Conservation (phyloP, 2,888 invertebrate genomes). For the Drosophila formosana region DNA sequence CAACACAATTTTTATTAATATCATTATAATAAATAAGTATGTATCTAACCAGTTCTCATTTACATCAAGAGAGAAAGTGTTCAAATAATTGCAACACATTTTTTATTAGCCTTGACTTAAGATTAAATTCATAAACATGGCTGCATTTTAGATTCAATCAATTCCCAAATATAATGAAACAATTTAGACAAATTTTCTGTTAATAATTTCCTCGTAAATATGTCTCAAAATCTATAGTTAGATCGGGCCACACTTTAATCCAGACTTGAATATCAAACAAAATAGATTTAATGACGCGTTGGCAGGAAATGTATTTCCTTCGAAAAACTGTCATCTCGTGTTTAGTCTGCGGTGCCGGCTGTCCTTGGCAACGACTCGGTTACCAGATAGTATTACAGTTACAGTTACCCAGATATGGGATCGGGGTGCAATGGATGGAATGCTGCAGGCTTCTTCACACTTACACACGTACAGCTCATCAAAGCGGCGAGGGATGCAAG, state of each 20-base stretch:
- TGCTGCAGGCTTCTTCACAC: constrained; percentile 5
- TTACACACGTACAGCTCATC: constrained; percentile 8
- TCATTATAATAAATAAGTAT: too few relatives aligned
- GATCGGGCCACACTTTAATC: neutral
- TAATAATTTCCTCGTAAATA: too few relatives aligned
- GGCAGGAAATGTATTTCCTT: constrained; percentile 5
- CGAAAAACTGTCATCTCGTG: constrained; percentile 13
- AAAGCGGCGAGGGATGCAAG: neutral
- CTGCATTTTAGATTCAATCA: too few relatives aligned
- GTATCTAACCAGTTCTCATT: too few relatives aligned
- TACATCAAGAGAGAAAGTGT: too few relatives aligned
- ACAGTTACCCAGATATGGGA: constrained; percentile 13
- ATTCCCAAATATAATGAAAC: too few relatives aligned
- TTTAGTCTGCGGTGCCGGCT: neutral
- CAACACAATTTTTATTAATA: too few relatives aligned
- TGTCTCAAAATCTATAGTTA: neutral
- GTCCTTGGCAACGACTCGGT: constrained; percentile 6
- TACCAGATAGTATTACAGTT: constrained; percentile 17
- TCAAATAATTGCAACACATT: too few relatives aligned
- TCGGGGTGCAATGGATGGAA: neutral
- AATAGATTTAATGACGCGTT: neutral
- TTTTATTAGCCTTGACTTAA: too few relatives aligned
- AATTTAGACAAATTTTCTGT: too few relatives aligned
- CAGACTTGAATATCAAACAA: constrained; percentile 2
- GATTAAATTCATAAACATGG: too few relatives aligned